Evolutionary conservation across 1,140 invertebrate species (phyloP), one percentile per base, ranked within the genome.

Genomic region (Diprion similis): DNA sequence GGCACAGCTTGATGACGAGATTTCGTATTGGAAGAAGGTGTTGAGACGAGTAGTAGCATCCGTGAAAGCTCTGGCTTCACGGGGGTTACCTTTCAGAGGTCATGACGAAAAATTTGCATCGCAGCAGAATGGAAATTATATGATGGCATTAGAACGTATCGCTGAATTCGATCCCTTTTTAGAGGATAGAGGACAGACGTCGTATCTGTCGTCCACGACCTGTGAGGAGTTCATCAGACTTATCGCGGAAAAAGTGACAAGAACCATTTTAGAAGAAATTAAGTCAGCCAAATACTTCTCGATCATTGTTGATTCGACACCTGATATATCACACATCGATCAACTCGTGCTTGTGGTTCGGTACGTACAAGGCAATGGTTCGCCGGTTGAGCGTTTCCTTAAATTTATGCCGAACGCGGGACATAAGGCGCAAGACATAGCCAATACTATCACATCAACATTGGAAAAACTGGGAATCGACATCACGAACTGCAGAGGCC

Each of bases 221-320:
- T 77, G 47, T 70, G 72, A 77, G 47, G 48, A 82, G 73, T 72
- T 82, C 46, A 78, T 78, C 67, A 46, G 59, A 45, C 69, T 81
- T 13, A 75, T 81, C 47, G 75, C 47, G 18, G 64, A 71, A 13
- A 74, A 81, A 70, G 74, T 80, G 15, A 7, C 46, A 66, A 48
- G 68, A 15, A 48, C 66, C 59, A 78, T 82, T 64, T 66, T 78
- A 51, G 46, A 70, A 24, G 75, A 80, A 71, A 13, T 83, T 17
- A 79, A 79, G 78, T 46, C 24, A 73, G 72, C 79, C 45, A 84
- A 82, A 77, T 87, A 85, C 74, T 87, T 78, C 76, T 78, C 79
- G 15, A 79, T 85, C 66, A 83, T 69, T 59, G 78, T 87, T 66
- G 74, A 77, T 76, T 75, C 74, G 17, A 74, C 80, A 11, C 77